These are phyloP conservation scores for Hemicrepidius hirtus DNA, from an alignment of 2,888 invertebrate genomes.

Conservation along the genomic window DNA sequence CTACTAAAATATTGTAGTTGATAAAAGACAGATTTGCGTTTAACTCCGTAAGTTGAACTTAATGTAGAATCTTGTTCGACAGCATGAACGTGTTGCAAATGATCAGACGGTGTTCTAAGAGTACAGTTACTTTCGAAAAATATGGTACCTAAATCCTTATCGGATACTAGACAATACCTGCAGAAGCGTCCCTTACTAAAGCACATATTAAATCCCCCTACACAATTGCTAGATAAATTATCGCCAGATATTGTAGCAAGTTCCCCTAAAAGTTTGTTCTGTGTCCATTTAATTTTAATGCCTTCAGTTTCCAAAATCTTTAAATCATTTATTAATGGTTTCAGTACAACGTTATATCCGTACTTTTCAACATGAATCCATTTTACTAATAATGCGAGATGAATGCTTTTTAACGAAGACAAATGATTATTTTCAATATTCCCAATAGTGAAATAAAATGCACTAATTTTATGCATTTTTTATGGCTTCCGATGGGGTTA, in stretches of 20 bases:
- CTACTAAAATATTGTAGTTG: not conserved
- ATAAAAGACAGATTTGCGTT: not conserved
- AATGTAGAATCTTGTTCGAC: not conserved
- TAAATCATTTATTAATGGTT: not conserved
- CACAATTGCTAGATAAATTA: not conserved
- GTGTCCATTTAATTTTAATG: not conserved
- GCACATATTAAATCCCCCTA: not conserved
- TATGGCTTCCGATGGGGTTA: constrained; percentile 2
- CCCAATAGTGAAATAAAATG: not conserved
- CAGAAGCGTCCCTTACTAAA: not conserved
- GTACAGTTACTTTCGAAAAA: not conserved
- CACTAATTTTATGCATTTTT: not conserved
- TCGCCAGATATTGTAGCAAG: constrained; percentile 1
- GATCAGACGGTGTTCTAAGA: not conserved
- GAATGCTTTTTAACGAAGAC: not conserved
- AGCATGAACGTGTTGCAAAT: not conserved
- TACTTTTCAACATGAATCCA: not conserved
- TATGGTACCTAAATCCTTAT: not conserved
- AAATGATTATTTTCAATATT: constrained; percentile 1
- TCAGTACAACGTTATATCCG: not conserved
- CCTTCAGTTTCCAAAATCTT: not conserved
- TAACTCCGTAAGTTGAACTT: not conserved
- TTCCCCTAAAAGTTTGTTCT: not conserved
- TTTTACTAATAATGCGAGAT: not conserved
- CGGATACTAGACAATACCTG: not conserved